Percentiles rank a stretch among this genome's conserved stretches.
These are phyloP conservation scores for Oncorhynchus nerka DNA, from an alignment of 2,113 vertebrate species.

Conservation along the genomic window DNA sequence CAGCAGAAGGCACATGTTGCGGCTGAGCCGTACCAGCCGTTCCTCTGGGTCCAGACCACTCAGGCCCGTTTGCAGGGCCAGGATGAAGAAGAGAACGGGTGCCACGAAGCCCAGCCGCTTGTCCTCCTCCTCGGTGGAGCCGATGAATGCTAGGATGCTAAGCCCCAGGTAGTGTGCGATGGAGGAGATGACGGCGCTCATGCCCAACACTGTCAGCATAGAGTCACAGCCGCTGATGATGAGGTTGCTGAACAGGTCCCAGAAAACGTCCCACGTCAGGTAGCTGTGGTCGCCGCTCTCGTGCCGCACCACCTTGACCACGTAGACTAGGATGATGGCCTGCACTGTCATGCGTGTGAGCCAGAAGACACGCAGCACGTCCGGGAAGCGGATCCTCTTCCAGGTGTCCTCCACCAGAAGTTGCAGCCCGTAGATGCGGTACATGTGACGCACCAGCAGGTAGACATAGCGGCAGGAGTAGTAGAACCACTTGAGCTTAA, in stretches of 20 bases:
- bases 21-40: slow-evolving; percentile 90
- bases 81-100: slow-evolving; percentile 93
- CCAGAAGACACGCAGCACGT: slow-evolving; percentile 93
- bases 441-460: slow-evolving; percentile 95
- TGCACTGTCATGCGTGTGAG: slow-evolving; percentile 87
- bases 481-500: slow-evolving; percentile 88
- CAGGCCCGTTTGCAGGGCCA: slow-evolving; percentile 95
- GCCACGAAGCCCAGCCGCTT: slow-evolving; percentile 94
- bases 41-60: slow-evolving; percentile 92
- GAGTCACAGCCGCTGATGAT: slow-evolving; percentile 97
- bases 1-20: slow-evolving; percentile 97
- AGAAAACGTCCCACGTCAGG: slow-evolving; percentile 87
- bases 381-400: slow-evolving; percentile 94
- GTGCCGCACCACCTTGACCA: slow-evolving; percentile 80
- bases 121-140: slow-evolving; percentile 96
- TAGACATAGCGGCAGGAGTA: slow-evolving; percentile 92
- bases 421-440: slow-evolving; percentile 93
- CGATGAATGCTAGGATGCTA: slow-evolving; percentile 95
- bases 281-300: slow-evolving; percentile 65
- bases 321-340: slow-evolving; percentile 86
- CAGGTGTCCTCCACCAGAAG: slow-evolving; percentile 94
- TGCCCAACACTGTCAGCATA: slow-evolving; percentile 91
- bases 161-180: slow-evolving; percentile 93
- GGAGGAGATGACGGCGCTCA: slow-evolving; percentile 97
- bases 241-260: slow-evolving; percentile 89